Conservation (phyloP, 2,888 invertebrate genomes). For the Hipparchia semele region DNA sequence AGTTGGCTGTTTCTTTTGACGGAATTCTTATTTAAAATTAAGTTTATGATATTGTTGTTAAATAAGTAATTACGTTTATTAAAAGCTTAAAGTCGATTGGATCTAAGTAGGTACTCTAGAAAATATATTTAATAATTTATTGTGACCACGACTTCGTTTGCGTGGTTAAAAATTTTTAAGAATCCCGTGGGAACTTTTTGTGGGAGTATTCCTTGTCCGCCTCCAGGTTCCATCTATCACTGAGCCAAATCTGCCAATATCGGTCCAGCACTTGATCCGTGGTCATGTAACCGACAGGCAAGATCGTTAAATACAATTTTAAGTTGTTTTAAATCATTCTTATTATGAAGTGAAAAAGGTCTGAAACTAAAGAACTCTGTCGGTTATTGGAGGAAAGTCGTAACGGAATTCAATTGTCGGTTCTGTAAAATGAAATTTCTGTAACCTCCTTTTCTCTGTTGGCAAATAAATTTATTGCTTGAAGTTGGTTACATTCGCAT, state of each 20-base stretch:
- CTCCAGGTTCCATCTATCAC: too few relatives aligned
- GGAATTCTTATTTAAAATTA: not conserved
- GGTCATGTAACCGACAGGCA: not conserved
- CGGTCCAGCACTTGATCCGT: too few relatives aligned
- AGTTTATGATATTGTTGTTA: not conserved
- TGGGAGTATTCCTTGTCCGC: too few relatives aligned
- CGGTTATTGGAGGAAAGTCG: conserved; percentile 71
- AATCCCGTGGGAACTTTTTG: too few relatives aligned
- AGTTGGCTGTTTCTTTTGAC: conserved; percentile 1
- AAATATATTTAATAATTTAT: too few relatives aligned
- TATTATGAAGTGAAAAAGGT: not conserved
- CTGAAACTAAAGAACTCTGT: conserved; percentile 34
- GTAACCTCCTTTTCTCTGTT: conserved; percentile 59
- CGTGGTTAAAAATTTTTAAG: too few relatives aligned
- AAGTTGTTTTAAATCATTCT: not conserved
- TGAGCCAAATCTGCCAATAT: too few relatives aligned
- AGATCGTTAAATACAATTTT: not conserved
- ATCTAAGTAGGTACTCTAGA: too few relatives aligned
- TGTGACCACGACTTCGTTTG: too few relatives aligned
- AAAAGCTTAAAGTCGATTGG: too few relatives aligned
- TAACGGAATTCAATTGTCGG: conserved; percentile 74
- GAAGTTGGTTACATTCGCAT: conserved; percentile 49
- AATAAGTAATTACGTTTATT: too few relatives aligned
- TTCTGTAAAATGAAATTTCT: conserved; percentile 69
- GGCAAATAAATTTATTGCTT: conserved; percentile 62